A percentile compares a stretch with the other conserved stretches of the same genome.
phyloP scores from a whole-genome alignment of 2,113 vertebrate species.

The Saguinus imperator region DNA sequence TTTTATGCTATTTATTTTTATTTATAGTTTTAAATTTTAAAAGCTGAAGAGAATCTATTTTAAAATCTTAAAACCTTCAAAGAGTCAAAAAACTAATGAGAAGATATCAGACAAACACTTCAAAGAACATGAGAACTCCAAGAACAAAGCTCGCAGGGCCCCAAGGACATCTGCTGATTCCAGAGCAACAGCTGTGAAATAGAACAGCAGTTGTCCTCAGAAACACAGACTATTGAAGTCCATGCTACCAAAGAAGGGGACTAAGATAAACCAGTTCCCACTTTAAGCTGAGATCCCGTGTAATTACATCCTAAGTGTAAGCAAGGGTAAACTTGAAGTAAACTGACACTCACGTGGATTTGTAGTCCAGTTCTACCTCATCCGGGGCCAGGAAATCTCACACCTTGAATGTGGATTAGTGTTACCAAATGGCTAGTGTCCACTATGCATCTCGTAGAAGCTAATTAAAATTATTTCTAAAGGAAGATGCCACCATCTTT shows the following conservation, averaged over 20 bases:
- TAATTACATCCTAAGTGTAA: not conserved
- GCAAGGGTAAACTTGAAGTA: not conserved
- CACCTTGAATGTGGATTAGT: not conserved
- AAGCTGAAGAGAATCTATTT: constrained; percentile 25
- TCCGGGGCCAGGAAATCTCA: not conserved
- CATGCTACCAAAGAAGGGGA: not conserved
- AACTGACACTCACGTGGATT: not conserved
- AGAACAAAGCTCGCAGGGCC: not conserved
- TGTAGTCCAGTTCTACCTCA: not conserved
- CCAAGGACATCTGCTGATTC: not conserved
- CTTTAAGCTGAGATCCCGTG: not conserved
- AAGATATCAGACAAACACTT: constrained; percentile 15
- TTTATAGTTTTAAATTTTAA: not conserved
- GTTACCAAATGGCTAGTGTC: not conserved
- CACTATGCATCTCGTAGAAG: not conserved
- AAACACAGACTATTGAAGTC: not conserved
- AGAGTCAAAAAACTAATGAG: not conserved
- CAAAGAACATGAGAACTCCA: not conserved
- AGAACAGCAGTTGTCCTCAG: not conserved
- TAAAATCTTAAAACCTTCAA: not conserved
- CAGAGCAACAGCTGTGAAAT: not conserved
- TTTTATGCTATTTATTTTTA: not conserved
- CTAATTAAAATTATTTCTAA: not conserved
- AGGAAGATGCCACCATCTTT: not conserved
- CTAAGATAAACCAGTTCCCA: not conserved